Evolutionary conservation across 2,888 invertebrate genomes (phyloP), one percentile per base, ranked within the genome.

Genomic region (Scotopteryx bipunctaria): DNA sequence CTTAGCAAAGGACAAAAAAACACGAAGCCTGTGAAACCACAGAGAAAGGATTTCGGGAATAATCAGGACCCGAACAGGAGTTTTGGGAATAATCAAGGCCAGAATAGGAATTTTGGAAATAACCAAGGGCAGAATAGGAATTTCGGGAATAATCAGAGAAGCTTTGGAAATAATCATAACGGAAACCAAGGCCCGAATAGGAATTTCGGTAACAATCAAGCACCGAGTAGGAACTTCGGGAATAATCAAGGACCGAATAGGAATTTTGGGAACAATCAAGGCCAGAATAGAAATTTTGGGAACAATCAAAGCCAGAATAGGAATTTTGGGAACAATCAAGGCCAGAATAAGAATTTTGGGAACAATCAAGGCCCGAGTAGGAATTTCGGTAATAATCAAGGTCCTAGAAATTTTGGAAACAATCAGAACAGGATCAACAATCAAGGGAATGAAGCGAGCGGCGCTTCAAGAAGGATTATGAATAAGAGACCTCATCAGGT

Each of bases 401-500:
- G 53, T 2, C 31, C 37, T n/a, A 40, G 41, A 5, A 37, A 27
- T 17, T 42, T 45, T 9, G 46, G 52, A 1, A 38, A 35, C 29
- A 41, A 47, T 16, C 33, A 49, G 19, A 46, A 47, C 31, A 44
- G 31, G 23, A 44, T 45, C 53, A 55, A 35, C 35, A 52, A 42
- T 49, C 54, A 63, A 17, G 67, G 52, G 25, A 64, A 67, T 38
- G 60, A 71, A 1, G 67, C 66, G 0, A 69, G 66, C 8, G 87
- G 87, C 0, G 87, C 86, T 0, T 67, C 71, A 1, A 78, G 86
- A 53, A 71, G 89, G 29, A 55, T 89, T 5, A 71, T 78, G 76
- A 71, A 85, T 49, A 89, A 89, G 51, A 81, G 86, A 51, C 79
- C 81, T 50, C 66, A 59, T 67, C 73, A 80, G 78, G 88, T 88